Conservation (phyloP, 2,888 invertebrate species). For the Ceriagrion tenellum region DNA sequence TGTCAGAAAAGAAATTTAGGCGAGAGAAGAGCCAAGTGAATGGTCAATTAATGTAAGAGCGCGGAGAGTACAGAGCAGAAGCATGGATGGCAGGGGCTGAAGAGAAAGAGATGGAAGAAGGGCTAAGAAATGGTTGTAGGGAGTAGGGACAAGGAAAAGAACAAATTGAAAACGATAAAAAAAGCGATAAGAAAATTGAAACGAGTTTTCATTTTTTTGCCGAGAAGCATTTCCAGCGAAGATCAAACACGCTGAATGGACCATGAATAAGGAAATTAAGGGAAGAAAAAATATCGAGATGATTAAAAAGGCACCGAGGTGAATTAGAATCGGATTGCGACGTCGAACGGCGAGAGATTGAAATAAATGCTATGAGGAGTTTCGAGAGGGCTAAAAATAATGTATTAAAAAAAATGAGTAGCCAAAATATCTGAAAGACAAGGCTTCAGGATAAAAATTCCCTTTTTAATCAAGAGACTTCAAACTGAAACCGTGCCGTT, state of each 20-base stretch:
- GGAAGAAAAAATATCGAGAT: neutral
- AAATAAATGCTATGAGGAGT: neutral
- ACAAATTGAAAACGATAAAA: neutral
- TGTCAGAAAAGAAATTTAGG: no score
- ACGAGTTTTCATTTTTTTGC: neutral
- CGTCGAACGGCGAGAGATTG: neutral
- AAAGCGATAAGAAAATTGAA: neutral
- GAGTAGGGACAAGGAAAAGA: neutral
- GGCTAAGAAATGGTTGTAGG: neutral
- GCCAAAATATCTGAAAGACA: neutral
- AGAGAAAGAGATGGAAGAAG: neutral
- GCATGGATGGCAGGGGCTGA: neutral
- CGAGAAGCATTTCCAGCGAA: neutral
- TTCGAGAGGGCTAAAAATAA: no score
- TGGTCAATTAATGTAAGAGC: neutral
- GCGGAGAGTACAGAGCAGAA: neutral
- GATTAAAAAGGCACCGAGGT: slow-evolving; percentile 15
- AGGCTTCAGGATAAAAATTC: neutral
- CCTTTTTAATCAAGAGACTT: neutral
- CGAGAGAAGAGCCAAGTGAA: neutral
- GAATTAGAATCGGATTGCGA: neutral
- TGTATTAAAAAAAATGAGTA: no score
- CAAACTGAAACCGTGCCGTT: neutral
- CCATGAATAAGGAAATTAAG: neutral
- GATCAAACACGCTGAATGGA: slow-evolving; percentile 1